Conservation (phyloP, 2,113 vertebrate species). For the Regulus satrapa region DNA sequence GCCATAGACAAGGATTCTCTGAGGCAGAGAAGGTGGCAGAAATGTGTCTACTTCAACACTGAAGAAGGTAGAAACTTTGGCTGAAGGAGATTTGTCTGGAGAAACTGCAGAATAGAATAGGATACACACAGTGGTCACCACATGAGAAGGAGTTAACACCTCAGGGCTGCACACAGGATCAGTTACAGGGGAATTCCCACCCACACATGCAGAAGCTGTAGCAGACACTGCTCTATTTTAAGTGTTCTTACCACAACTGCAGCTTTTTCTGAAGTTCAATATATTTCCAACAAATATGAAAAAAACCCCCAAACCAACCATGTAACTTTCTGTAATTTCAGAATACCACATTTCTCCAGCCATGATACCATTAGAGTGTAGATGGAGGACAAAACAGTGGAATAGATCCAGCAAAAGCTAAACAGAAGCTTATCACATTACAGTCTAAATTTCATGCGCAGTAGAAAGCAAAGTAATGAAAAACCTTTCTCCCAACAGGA, state of each 20-base stretch:
- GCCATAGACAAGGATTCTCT: background rate
- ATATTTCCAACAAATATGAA: background rate
- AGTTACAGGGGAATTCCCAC: background rate
- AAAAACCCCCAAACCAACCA: background rate
- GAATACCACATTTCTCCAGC: background rate
- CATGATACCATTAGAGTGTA: background rate
- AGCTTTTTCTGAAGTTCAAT: background rate
- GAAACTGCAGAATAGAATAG: background rate
- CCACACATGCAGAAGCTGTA: background rate
- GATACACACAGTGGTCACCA: background rate
- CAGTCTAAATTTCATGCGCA: background rate
- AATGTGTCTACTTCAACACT: background rate
- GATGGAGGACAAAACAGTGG: background rate
- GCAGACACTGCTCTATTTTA: background rate
- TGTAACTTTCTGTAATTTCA: background rate
- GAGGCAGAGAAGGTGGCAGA: background rate
- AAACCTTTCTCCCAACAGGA: background rate
- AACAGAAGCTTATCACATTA: conserved; percentile 5
- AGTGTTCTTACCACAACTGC: background rate
- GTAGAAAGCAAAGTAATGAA: background rate
- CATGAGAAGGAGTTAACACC: background rate
- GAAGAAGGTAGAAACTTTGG: background rate
- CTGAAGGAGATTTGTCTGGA: background rate
- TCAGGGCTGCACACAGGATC: background rate
- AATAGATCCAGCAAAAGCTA: background rate